These are phyloP conservation scores for Hemibagrus wyckioides DNA, from an alignment of 2,113 vertebrate genomes.

Conservation along the genomic window DNA sequence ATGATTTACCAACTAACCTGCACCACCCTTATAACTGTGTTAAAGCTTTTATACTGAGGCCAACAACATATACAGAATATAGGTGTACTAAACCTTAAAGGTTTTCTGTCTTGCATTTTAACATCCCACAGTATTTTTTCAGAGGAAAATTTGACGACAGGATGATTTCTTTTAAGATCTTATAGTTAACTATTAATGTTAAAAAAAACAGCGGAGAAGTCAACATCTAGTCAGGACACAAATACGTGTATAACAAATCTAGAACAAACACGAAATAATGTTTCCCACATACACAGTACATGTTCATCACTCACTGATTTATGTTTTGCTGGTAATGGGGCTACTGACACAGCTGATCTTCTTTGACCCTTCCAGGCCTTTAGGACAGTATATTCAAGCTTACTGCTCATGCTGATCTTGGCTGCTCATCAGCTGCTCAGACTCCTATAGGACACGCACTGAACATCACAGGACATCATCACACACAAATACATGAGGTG, in stretches of 20 bases:
- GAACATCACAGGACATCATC: not conserved
- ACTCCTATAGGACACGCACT: slow-evolving; percentile 39
- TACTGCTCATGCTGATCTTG: slow-evolving; percentile 37
- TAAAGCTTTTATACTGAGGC: not conserved
- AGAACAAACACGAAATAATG: not conserved
- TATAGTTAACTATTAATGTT: not conserved
- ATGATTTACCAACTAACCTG: not conserved
- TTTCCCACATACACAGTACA: not conserved
- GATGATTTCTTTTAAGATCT: not conserved
- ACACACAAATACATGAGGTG: slow-evolving; percentile 36
- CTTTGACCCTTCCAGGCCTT: slow-evolving; percentile 46
- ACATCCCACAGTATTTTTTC: not conserved
- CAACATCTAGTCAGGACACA: not conserved
- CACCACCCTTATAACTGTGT: not conserved
- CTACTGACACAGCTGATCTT: not conserved
- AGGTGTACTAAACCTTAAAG: not conserved
- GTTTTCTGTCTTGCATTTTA: not conserved
- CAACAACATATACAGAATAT: not conserved
- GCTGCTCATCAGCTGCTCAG: slow-evolving; percentile 39
- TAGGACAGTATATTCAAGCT: slow-evolving; percentile 16
- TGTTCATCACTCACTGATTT: not conserved
- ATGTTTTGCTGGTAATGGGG: not conserved
- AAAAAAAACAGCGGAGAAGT: not conserved
- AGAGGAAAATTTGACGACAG: not conserved
- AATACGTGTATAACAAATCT: not conserved